Base-by-base conservation (phyloP, 1,140 invertebrate species). In the Trachymyrmex cornetzi region DNA sequence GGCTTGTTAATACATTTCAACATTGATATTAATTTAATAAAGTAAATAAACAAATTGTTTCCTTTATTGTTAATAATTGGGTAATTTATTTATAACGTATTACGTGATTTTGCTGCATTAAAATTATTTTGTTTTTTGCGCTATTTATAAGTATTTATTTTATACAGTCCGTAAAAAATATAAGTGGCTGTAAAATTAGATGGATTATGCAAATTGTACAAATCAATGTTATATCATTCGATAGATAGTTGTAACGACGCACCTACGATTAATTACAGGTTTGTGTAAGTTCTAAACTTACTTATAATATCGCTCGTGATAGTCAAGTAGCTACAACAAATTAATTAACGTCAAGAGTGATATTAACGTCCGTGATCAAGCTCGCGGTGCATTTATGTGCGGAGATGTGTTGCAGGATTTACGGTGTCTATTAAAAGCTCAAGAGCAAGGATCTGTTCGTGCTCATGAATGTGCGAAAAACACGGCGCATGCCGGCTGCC, bases 381-480 rank as follows among this genome's bases (percentile, higher is more conserved):
- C 34, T 34, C 1, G 50, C 9, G 9, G 38, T 44, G 9, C 86
- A 80, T 63, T 90, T 59, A 64, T 50, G 44, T 57, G 50, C 50
- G 57, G 77, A 86, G 24, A 81, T 34, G 27, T 71, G 38, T 85
- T 80, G 38, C 50, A 74, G 67, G 80, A 81, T 90, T 90, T 90
- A 90, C 84, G 44, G 34, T 9, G 59, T 63, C 79, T 90, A 90
- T 91, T 88, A 91, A 91, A 91, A 90, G 87, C 87, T 88, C 66
- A 27, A 88, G 87, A 87, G 87, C 77, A 30, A 71, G 74, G 59
- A 84, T 90, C 84, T 86, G 89, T 59, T 69, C 12, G 66, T 57
- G 63, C 12, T 85, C 34, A 19, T 55, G 69, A 88, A 72, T 59
- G 55, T 71, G 71, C 48, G 79, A 89, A 87, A 89, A 84, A 55